phyloP scores from a whole-genome alignment of 2,888 invertebrate species.

The Cylloceria caligata region DNA sequence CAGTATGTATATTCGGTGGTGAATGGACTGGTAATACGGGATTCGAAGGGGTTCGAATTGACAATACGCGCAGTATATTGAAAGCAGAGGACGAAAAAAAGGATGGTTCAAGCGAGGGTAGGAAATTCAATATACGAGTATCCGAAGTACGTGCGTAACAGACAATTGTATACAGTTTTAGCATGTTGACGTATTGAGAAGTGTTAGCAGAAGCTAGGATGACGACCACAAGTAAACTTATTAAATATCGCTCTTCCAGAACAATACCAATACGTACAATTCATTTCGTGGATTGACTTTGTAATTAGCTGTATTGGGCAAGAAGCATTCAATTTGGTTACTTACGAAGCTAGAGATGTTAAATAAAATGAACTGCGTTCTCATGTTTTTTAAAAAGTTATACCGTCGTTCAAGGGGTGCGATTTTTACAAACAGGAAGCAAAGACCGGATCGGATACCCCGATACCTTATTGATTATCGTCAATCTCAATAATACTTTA shows the following conservation, averaged over 20 bases:
- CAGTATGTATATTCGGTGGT: neutral
- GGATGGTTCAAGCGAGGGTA: conserved; percentile 15
- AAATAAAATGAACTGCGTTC: no score
- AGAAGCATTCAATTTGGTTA: no score
- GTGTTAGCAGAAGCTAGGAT: neutral
- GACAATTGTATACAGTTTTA: neutral
- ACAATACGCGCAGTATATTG: conserved; percentile 13
- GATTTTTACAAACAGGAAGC: no score
- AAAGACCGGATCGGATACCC: no score
- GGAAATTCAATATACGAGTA: conserved; percentile 44
- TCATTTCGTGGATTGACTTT: no score
- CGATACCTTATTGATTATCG: no score
- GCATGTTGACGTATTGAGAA: neutral
- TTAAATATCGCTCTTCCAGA: neutral
- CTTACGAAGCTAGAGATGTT: no score
- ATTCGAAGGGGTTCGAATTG: conserved; percentile 2
- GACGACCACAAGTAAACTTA: neutral
- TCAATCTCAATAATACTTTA: no score
- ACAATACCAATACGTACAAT: no score
- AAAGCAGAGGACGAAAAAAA: conserved; percentile 1
- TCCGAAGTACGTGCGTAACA: neutral
- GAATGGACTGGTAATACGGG: conserved; percentile 13
- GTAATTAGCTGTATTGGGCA: no score
- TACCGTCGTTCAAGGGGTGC: no score
- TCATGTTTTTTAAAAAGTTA: no score